These are phyloP conservation scores for Pseudomyrmex cubaensis DNA, from an alignment of 1,140 invertebrate species.

Conservation along the genomic window DNA sequence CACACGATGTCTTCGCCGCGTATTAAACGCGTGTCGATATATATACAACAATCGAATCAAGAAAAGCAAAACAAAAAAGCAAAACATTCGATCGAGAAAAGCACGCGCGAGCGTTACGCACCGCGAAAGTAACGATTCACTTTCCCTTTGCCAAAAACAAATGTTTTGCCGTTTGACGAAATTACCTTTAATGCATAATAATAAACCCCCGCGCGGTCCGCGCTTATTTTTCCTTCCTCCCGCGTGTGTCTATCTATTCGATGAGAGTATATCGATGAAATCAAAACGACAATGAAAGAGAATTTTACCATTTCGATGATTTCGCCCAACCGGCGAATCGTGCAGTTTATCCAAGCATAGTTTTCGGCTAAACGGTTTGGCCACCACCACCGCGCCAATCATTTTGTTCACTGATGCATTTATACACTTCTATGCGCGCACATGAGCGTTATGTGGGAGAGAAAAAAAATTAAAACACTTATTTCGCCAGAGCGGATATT, in stretches of 20 bases:
- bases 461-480: background rate
- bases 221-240: background rate
- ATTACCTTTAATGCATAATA: too few species aligned
- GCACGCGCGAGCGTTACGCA: too few species aligned
- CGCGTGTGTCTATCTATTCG: background rate
- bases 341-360: conserved; percentile 59
- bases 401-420: conserved; percentile 60
- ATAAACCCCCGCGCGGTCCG: too few species aligned
- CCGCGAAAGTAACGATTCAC: too few species aligned
- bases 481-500: conserved; percentile 1
- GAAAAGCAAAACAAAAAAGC: too few species aligned
- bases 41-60: too few species aligned
- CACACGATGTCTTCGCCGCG: background rate
- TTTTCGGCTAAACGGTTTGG: conserved; percentile 53
- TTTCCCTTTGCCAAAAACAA: too few species aligned
- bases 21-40: conserved; percentile 22
- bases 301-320: conserved; percentile 59
- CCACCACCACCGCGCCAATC: conserved; percentile 25
- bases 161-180: too few species aligned
- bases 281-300: conserved; percentile 59
- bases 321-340: conserved; percentile 53
- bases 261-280: conserved; percentile 40
- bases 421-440: conserved; percentile 28
- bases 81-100: too few species aligned
- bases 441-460: conserved; percentile 10